Evolutionary conservation across 2,113 vertebrate genomes (phyloP).

Genomic region (Vidua chalybeata): DNA sequence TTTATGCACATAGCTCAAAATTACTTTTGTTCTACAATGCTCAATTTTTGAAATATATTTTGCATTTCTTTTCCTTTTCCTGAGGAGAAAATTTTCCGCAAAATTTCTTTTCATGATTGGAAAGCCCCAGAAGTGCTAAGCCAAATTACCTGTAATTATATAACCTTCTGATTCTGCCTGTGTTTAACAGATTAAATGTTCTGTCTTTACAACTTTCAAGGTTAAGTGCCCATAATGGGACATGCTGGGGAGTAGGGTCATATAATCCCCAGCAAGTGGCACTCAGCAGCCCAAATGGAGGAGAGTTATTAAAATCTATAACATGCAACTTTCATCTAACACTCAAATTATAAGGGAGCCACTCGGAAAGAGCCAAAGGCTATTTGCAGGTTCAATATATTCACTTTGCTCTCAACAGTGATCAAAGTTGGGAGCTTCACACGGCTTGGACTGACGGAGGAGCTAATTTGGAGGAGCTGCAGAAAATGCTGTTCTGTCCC

Average conservation of each 20-base stretch:
- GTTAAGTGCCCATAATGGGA: slow-evolving; percentile 57
- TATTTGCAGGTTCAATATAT: slow-evolving; percentile 62
- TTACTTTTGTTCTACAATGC: neutral
- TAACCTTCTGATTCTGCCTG: slow-evolving; percentile 58
- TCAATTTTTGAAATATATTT: neutral
- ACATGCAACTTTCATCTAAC: slow-evolving; percentile 52
- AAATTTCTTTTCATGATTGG: slow-evolving; percentile 57
- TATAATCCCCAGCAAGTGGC: slow-evolving; percentile 29
- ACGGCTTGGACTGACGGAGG: neutral
- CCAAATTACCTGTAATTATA: slow-evolving; percentile 66
- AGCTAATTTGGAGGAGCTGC: slow-evolving; percentile 46
- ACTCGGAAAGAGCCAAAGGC: slow-evolving; percentile 51
- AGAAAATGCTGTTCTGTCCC: neutral
- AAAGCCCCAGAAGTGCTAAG: slow-evolving; percentile 40
- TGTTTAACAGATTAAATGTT: slow-evolving; percentile 75
- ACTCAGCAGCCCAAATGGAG: slow-evolving; percentile 11
- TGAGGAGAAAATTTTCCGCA: slow-evolving; percentile 2
- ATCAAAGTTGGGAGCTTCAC: slow-evolving; percentile 55
- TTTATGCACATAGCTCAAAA: neutral
- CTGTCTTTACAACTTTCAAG: slow-evolving; percentile 59
- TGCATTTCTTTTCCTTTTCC: slow-evolving; percentile 7
- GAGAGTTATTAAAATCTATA: slow-evolving; percentile 61
- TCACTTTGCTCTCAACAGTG: slow-evolving; percentile 45
- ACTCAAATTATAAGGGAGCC: slow-evolving; percentile 52
- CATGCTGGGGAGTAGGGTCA: slow-evolving; percentile 41